phyloP scores from a whole-genome alignment of 2,797 vertebrate species.

The Hydrophis major region DNA sequence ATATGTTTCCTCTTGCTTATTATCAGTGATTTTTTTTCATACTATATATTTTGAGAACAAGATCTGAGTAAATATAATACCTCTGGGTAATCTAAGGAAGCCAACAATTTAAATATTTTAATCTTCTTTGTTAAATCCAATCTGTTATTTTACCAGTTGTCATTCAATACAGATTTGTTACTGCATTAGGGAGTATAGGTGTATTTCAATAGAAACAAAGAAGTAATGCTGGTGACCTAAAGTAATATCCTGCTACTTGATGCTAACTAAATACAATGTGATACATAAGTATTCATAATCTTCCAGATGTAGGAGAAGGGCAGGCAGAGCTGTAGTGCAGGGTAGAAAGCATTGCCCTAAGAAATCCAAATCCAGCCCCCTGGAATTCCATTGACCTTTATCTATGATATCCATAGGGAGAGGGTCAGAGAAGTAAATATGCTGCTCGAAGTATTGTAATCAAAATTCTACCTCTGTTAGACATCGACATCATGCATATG shows the following conservation, averaged over 20 bases:
- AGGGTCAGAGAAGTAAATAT: background rate
- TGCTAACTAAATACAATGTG: constrained; percentile 49
- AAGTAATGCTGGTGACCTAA: constrained; percentile 48
- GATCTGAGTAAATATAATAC: constrained; percentile 33
- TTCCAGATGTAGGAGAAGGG: background rate
- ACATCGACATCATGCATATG: background rate
- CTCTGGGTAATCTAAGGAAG: constrained; percentile 33
- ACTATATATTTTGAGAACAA: background rate
- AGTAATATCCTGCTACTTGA: constrained; percentile 36
- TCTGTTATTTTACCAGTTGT: constrained; percentile 35
- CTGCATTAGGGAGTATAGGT: constrained; percentile 33
- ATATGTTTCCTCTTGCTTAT: background rate
- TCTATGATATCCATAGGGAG: background rate
- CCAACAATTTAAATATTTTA: constrained; percentile 16
- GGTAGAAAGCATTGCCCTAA: too few species aligned
- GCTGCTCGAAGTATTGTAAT: background rate
- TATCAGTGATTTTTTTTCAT: constrained; percentile 18
- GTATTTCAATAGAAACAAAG: constrained; percentile 23
- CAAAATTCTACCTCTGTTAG: background rate
- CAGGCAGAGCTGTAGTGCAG: too few species aligned
- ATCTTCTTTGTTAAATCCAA: constrained; percentile 40
- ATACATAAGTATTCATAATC: constrained; percentile 40
- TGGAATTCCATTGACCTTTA: too few species aligned
- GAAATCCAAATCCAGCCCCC: too few species aligned
- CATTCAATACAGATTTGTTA: constrained; percentile 40